phyloP scores from a whole-genome alignment of 2,113 vertebrate genomes.

The Epinephelus cyanopodus region DNA sequence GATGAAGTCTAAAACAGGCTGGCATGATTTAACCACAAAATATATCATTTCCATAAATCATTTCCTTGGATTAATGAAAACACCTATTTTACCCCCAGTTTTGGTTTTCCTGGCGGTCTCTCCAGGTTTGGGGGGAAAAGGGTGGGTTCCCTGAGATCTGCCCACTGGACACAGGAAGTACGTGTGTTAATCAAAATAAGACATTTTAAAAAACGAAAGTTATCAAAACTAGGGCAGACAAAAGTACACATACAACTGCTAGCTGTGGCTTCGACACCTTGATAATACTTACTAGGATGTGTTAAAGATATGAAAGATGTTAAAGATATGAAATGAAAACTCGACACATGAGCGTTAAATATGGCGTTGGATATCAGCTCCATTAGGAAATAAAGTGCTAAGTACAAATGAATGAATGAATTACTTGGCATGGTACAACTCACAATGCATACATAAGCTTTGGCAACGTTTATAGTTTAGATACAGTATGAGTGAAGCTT shows the following conservation, averaged over 20 bases:
- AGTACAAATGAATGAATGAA: conserved; percentile 76
- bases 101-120: conserved; percentile 35
- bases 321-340: conserved; percentile 47
- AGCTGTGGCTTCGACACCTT: conserved; percentile 61
- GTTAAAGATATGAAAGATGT: conserved; percentile 58
- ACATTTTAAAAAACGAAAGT: not conserved
- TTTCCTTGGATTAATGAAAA: conserved; percentile 26
- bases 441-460: conserved; percentile 78
- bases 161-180: conserved; percentile 76
- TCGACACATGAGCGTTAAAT: conserved; percentile 72
- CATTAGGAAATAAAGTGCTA: conserved; percentile 85
- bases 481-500: conserved; percentile 76
- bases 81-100: conserved; percentile 27
- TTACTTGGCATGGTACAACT: conserved; percentile 67
- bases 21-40: conserved; percentile 22
- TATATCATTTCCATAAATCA: not conserved
- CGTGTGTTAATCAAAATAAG: conserved; percentile 37
- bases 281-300: conserved; percentile 63
- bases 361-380: conserved; percentile 75
- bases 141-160: conserved; percentile 85
- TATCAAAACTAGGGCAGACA: conserved; percentile 21
- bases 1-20: not conserved
- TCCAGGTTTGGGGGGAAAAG: conserved; percentile 29
- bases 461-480: conserved; percentile 65
- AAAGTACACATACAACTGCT: conserved; percentile 36